phyloP scores from a whole-genome alignment of 2,888 invertebrate species.

The Drosophila meridionalis region DNA sequence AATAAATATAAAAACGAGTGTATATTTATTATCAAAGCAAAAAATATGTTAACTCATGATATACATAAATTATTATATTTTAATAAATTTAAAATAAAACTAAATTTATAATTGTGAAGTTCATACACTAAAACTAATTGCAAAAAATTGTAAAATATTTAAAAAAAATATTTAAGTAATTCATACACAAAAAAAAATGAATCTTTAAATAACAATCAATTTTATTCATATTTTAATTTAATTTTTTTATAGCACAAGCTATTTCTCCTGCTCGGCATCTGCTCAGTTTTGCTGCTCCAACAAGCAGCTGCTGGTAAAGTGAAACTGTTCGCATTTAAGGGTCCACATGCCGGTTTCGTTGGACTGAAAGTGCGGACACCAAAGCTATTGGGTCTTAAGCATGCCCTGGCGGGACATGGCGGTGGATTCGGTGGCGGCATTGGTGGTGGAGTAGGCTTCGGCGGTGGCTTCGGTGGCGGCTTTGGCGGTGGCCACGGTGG shows the following conservation, averaged over 20 bases:
- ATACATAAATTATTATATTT: not conserved
- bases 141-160: not conserved
- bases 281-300: conserved; percentile 37
- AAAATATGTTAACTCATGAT: not conserved
- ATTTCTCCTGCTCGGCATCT: conserved; percentile 49
- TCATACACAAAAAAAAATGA: not conserved
- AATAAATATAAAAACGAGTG: not conserved
- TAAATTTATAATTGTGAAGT: not conserved
- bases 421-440: conserved; percentile 48
- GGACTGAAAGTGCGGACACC: conserved; percentile 73
- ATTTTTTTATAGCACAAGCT: conserved; percentile 15
- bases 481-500: conserved; percentile 57
- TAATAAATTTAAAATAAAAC: not conserved
- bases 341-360: conserved; percentile 73
- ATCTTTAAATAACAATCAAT: not conserved
- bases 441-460: conserved; percentile 27
- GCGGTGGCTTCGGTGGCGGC: conserved; percentile 55
- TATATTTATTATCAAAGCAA: not conserved
- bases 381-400: conserved; percentile 77
- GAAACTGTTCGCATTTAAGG: conserved; percentile 75
- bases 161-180: not conserved
- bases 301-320: conserved; percentile 65
- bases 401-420: conserved; percentile 55
- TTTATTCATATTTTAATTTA: not conserved
- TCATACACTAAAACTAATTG: not conserved